These are phyloP conservation scores for Argynnis bischoffii DNA, from an alignment of 2,888 invertebrate genomes.

Conservation along the genomic window DNA sequence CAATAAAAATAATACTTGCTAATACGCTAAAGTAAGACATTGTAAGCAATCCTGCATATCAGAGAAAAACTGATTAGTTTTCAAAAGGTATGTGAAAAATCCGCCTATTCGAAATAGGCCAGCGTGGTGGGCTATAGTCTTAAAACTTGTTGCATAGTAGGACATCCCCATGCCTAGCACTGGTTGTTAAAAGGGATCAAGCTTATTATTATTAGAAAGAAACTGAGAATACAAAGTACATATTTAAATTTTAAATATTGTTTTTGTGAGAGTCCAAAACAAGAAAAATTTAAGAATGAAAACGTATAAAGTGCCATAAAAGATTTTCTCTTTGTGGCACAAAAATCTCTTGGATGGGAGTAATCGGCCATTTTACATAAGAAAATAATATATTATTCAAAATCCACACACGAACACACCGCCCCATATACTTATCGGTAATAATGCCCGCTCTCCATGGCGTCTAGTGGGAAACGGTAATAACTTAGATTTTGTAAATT, in stretches of 20 bases:
- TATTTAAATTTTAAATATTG: background rate
- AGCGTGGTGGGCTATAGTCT: too few species aligned
- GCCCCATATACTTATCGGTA: constrained; percentile 76
- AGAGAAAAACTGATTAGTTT: too few species aligned
- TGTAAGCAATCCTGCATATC: too few species aligned
- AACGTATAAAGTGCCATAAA: constrained; percentile 77
- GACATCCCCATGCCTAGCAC: too few species aligned
- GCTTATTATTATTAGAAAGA: background rate
- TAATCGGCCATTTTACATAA: constrained; percentile 82
- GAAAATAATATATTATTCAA: constrained; percentile 83
- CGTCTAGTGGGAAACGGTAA: constrained; percentile 36
- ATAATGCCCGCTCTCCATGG: constrained; percentile 67
- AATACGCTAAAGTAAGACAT: too few species aligned
- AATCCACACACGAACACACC: constrained; percentile 74
- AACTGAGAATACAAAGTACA: background rate
- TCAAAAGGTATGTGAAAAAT: too few species aligned
- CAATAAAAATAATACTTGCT: too few species aligned
- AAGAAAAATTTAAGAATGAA: constrained; percentile 63
- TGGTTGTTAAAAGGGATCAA: too few species aligned
- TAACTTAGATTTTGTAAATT: constrained; percentile 38
- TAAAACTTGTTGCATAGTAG: too few species aligned
- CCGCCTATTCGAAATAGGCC: too few species aligned
- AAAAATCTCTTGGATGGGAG: constrained; percentile 76
- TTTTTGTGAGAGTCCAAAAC: constrained; percentile 8
- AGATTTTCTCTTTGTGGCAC: constrained; percentile 69